Evolutionary conservation across 2,113 vertebrate species (phyloP).

Genomic region (Sterrhoptilus dennistouni): DNA sequence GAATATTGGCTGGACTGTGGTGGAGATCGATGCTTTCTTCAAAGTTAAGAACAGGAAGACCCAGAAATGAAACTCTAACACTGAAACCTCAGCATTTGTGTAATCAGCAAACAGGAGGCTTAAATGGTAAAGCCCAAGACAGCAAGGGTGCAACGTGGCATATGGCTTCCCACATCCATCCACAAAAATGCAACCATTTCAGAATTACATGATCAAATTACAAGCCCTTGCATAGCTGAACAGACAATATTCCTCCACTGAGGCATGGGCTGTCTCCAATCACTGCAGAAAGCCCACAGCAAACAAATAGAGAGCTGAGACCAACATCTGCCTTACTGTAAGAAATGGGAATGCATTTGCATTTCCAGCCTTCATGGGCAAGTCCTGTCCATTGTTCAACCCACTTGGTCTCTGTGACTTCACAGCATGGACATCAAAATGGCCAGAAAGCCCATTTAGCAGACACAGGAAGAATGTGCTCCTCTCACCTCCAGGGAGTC

Average conservation of each 20-base stretch:
- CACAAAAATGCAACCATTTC: slow-evolving; percentile 25
- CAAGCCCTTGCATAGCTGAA: background rate
- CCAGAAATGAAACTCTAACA: background rate
- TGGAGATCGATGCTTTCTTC: background rate
- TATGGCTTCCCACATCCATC: background rate
- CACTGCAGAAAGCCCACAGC: background rate
- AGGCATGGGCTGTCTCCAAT: background rate
- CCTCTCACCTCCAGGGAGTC: background rate
- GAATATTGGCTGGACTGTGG: background rate
- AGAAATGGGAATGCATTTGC: background rate
- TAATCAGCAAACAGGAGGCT: background rate
- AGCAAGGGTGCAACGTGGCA: background rate
- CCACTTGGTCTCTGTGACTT: background rate
- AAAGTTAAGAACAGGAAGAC: background rate
- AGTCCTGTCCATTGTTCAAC: background rate
- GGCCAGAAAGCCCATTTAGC: background rate
- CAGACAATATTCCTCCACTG: background rate
- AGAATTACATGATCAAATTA: slow-evolving; percentile 16
- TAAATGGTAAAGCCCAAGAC: background rate
- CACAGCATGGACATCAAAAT: background rate
- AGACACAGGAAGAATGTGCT: background rate
- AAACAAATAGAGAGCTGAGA: background rate
- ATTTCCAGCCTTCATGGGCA: background rate
- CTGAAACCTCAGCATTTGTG: background rate
- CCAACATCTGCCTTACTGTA: background rate